phyloP scores from a whole-genome alignment of 37 sponge, comb jelly and placozoan genomes.

The Aphrocallistes beatrix region DNA sequence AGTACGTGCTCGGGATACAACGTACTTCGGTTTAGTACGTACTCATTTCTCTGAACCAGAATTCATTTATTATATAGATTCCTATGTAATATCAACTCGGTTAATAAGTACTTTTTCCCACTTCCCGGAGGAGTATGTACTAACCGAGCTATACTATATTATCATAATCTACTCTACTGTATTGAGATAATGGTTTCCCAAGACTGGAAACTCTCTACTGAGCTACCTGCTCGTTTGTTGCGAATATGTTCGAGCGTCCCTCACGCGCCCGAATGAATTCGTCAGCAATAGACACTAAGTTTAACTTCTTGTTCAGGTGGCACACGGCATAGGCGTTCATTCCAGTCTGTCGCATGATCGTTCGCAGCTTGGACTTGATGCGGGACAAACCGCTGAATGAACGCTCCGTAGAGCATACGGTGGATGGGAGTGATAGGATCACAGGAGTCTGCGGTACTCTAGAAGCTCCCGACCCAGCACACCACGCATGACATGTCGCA shows the following conservation, averaged over 20 bases:
- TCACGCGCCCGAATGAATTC: not conserved
- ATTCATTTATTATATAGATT: no score
- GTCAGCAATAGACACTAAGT: not conserved
- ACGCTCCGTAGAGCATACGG: no score
- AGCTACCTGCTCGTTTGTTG: not conserved
- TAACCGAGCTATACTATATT: no score
- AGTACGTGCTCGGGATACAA: no score
- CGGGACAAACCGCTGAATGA: not conserved
- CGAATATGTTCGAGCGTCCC: not conserved
- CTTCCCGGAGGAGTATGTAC: no score
- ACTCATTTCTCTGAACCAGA: no score
- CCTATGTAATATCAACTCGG: no score
- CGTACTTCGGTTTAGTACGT: no score
- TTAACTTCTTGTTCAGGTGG: not conserved
- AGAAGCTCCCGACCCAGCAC: not conserved
- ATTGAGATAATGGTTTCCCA: not conserved
- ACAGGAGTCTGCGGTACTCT: not conserved
- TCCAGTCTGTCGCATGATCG: not conserved
- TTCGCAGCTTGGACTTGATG: no score
- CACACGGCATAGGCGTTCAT: not conserved
- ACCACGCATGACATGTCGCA: not conserved
- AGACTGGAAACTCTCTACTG: not conserved
- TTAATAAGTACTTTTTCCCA: no score
- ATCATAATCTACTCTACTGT: not conserved
- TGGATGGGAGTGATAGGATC: not conserved